Evolutionary conservation across 2,888 invertebrate genomes (phyloP), one percentile per base, ranked within the genome.

Genomic region (Polyommatus icarus): DNA sequence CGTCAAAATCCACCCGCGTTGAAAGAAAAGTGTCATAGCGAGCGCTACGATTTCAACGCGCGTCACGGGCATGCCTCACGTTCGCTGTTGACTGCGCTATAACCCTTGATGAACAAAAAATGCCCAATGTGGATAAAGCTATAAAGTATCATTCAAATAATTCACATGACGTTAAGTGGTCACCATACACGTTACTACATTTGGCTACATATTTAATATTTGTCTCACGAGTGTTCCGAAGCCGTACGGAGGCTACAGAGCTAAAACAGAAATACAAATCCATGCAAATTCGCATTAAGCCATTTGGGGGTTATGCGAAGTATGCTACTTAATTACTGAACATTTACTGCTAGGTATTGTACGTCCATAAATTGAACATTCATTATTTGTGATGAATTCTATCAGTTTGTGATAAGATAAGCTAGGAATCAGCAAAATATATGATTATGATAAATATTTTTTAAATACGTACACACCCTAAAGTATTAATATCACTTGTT

Each of bases 231-330:
- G 67, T 18, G 18, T 67, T 67, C 67, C 67, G 6, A 1, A 54
- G 50, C 50, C 54, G 54, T 54, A 67, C 29, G 10, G 67, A 29
- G 1, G 0, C 15, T 29, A 10, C 0, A 15, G 24, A 67, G 29
- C 67, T 67, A 67, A 67, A 67, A 67, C 24, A 67, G 29, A 67
- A 67, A 67, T 67, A 32, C 29, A 67, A 67, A 67, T 67, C 67
- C 67, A 67, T 67, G 29, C 29, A 67, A 67, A 67, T 67, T 67
- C 29, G 67, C 15, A 67, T 0, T 67, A 67, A 67, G 24, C 4
- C 29, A 24, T 67, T 67, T 18, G 67, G 29, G 29, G 67, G 24
- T 67, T 67, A 29, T 24, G 24, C 18, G 67, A 32, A 29, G 20
- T 32, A 67, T 29, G 29, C 29, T 67, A 67, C 12, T 20, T 67